phyloP scores from a whole-genome alignment of 2,888 invertebrate genomes.

The Clitarchus hookeri region DNA sequence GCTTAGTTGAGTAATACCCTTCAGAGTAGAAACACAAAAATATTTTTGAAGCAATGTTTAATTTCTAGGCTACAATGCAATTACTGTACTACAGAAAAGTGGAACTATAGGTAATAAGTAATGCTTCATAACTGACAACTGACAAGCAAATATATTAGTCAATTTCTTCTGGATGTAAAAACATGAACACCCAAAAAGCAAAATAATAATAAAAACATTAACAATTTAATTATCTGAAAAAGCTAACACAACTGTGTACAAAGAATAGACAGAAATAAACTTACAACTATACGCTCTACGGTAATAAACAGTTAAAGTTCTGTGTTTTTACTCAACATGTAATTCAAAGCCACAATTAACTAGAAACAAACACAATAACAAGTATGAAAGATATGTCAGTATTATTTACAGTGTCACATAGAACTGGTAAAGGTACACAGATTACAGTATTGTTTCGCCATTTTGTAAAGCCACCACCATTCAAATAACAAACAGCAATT shows the following conservation, averaged over 20 bases:
- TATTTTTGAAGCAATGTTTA: background rate
- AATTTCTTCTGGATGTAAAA: background rate
- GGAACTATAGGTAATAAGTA: background rate
- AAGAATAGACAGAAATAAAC: background rate
- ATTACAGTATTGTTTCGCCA: background rate
- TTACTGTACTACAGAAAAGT: background rate
- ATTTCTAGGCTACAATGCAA: background rate
- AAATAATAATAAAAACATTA: background rate
- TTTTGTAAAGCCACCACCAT: background rate
- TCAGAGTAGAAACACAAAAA: background rate
- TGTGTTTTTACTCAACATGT: background rate
- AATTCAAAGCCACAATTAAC: background rate
- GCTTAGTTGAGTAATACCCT: too few species aligned
- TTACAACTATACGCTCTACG: background rate
- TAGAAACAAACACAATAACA: background rate
- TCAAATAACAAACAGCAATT: background rate
- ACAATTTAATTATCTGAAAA: background rate
- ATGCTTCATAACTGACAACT: background rate
- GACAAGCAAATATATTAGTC: background rate
- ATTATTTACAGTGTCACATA: background rate
- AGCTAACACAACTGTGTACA: background rate
- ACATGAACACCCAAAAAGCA: background rate
- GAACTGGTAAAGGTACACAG: background rate
- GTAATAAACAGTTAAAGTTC: background rate
- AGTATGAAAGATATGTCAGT: background rate